Percentiles rank a stretch among this genome's conserved stretches.
phyloP scores from a whole-genome alignment of 2,113 vertebrate species.

The Sminthopsis crassicaudata region DNA sequence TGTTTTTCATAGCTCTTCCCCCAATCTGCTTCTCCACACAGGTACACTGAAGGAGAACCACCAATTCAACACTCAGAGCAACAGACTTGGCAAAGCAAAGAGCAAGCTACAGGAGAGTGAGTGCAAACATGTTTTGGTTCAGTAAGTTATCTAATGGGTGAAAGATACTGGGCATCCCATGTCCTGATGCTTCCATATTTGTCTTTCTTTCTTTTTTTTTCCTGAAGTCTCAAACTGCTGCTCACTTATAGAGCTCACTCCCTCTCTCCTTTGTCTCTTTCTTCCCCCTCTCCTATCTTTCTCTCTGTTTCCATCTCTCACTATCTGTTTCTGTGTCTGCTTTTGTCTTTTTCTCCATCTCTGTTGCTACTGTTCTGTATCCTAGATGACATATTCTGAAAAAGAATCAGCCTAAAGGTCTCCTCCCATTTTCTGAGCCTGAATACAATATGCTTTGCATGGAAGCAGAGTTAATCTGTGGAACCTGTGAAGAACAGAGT shows the following conservation, averaged over 20 bases:
- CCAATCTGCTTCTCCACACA: not conserved
- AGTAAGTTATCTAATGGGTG: not conserved
- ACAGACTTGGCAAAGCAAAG: not conserved
- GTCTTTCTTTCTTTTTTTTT: not conserved
- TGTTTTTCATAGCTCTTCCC: not conserved
- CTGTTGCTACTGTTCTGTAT: not conserved
- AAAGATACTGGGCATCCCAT: fast-evolving
- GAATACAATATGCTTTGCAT: not conserved
- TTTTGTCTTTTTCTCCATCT: not conserved
- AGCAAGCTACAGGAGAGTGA: fast-evolving
- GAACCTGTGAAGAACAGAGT: not conserved
- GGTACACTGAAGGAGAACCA: not conserved
- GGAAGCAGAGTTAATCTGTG: not conserved
- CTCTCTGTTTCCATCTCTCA: not conserved
- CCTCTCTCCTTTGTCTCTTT: not conserved
- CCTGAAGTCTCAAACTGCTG: not conserved
- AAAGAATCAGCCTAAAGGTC: not conserved
- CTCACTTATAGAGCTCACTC: not conserved
- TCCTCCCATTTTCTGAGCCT: not conserved
- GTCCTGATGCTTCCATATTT: too few species aligned
- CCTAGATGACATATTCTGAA: not conserved
- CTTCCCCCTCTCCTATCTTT: not conserved
- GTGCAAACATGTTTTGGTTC: not conserved
- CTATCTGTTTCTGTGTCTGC: not conserved
- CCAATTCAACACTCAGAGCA: too few species aligned